phyloP scores from a whole-genome alignment of 2,797 vertebrate genomes.

The Lateolabrax maculatus region DNA sequence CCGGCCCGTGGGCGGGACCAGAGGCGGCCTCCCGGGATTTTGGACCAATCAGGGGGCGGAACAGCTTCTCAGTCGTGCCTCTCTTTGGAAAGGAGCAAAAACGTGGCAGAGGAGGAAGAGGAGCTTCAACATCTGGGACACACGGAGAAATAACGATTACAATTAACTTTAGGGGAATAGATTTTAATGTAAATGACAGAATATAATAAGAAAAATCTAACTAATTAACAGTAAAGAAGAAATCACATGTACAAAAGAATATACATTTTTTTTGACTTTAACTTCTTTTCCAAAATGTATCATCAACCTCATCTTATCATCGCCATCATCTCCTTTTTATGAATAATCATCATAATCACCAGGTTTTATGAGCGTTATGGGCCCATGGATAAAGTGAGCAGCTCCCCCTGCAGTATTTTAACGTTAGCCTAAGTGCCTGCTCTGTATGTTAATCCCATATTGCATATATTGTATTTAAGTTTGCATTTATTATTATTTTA shows the following conservation, averaged over 20 bases:
- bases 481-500: neutral
- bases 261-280: neutral
- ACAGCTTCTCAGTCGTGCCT: constrained; percentile 22
- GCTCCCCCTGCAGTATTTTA: neutral
- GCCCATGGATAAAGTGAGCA: neutral
- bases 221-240: neutral
- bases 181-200: neutral
- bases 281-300: neutral
- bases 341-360: neutral
- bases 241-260: neutral
- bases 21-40: neutral
- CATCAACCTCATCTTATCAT: neutral
- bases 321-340: neutral
- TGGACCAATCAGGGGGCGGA: constrained; percentile 53
- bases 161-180: neutral
- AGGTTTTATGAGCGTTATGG: neutral
- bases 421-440: neutral
- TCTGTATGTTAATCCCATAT: neutral
- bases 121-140: constrained; percentile 46
- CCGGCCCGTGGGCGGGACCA: neutral
- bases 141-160: neutral
- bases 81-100: constrained; percentile 59
- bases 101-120: constrained; percentile 67
- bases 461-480: neutral
- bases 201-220: too few relatives aligned